Percentiles rank a stretch among this genome's conserved stretches.
phyloP scores from a whole-genome alignment of 1,140 invertebrate species.

The Lanistes nyassanus region DNA sequence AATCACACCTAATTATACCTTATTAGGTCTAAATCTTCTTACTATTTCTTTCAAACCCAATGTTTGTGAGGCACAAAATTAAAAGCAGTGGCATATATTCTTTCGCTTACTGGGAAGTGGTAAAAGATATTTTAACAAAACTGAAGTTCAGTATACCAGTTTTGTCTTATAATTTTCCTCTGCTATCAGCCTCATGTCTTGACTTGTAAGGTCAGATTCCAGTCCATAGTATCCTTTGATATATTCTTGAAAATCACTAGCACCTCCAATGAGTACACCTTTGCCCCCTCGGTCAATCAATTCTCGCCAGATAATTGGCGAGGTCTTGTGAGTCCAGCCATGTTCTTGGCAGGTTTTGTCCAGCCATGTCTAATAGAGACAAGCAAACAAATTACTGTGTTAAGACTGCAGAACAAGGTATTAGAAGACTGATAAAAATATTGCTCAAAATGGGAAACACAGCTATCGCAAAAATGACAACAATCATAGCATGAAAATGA shows the following conservation, averaged over 20 bases:
- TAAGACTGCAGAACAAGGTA: background rate
- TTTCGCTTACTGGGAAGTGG: too few species aligned
- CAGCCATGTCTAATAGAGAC: constrained; percentile 59
- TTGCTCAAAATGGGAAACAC: background rate
- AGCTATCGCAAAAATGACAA: background rate
- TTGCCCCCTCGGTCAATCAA: constrained; percentile 66
- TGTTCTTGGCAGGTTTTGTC: constrained; percentile 51
- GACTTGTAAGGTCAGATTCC: constrained; percentile 55
- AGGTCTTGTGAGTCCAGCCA: constrained; percentile 61
- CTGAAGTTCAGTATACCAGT: constrained; percentile 4
- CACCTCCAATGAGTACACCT: constrained; percentile 66
- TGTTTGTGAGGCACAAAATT: too few species aligned
- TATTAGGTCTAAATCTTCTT: too few species aligned
- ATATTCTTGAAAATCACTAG: constrained; percentile 68
- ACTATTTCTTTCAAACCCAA: too few species aligned
- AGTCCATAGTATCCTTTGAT: constrained; percentile 64
- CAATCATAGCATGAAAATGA: background rate
- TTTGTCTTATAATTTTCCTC: constrained; percentile 60
- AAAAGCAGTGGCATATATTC: too few species aligned
- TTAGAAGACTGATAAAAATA: too few species aligned
- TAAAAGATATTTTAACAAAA: too few species aligned
- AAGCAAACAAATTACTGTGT: background rate
- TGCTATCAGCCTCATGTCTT: constrained; percentile 59
- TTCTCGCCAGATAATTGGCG: constrained; percentile 68
- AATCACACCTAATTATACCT: too few species aligned